Evolutionary conservation across 2,797 vertebrate species (phyloP).

Genomic region (Enoplosus armatus): DNA sequence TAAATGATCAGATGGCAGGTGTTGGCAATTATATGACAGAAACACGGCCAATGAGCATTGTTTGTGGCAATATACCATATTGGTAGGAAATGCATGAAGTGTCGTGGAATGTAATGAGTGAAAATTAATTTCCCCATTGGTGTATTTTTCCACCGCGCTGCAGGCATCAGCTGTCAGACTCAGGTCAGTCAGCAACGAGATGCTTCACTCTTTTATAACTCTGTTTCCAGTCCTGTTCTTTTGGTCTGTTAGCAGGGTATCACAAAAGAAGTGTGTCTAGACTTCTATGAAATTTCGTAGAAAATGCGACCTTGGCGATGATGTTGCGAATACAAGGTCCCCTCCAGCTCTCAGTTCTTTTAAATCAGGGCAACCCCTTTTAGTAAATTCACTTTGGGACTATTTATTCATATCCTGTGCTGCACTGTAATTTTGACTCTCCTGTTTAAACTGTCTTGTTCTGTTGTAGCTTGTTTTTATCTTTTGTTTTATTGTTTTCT

Average conservation of each 20-base stretch:
- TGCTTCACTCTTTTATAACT: neutral
- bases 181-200: constrained; percentile 26
- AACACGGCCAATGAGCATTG: constrained; percentile 27
- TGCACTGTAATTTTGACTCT: neutral
- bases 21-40: constrained; percentile 65
- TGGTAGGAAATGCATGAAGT: constrained; percentile 50
- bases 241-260: too few species aligned
- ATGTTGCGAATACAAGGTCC: too few species aligned
- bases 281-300: too few species aligned
- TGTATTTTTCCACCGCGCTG: constrained; percentile 19
- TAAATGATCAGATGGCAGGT: constrained; percentile 67
- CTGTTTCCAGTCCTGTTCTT: neutral
- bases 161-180: constrained; percentile 22
- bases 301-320: too few species aligned
- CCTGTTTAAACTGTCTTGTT: neutral
- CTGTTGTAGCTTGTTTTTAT: neutral
- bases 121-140: constrained; percentile 30
- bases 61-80: constrained; percentile 28
- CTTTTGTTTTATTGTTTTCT: neutral
- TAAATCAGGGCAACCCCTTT: neutral
- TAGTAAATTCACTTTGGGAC: neutral
- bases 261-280: too few species aligned
- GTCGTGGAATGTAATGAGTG: constrained; percentile 56
- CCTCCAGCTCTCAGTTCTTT: neutral
- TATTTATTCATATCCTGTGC: neutral